Conservation (phyloP, 2,113 vertebrate species). For the Chaetodon trifascialis region DNA sequence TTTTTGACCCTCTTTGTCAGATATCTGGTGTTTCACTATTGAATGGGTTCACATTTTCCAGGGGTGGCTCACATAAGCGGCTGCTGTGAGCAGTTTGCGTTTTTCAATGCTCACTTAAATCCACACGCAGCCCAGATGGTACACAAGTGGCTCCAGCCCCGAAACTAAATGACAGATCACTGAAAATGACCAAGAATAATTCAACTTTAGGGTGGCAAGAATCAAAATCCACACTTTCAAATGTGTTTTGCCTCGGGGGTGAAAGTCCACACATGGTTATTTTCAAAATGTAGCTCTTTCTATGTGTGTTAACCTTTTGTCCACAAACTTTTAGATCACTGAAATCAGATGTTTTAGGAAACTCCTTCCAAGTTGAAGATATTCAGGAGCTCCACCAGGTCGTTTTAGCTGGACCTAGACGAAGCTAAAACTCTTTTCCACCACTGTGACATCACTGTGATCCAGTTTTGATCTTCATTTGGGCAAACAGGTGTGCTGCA, state of each 20-base stretch:
- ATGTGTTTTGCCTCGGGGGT: too few species aligned
- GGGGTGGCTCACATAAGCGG: not conserved
- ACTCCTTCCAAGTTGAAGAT: too few species aligned
- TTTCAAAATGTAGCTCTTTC: not conserved
- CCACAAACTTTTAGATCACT: too few species aligned
- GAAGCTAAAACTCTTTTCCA: not conserved
- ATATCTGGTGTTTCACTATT: not conserved
- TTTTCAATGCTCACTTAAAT: constrained; percentile 5
- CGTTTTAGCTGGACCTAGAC: too few species aligned
- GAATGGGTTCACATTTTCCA: not conserved
- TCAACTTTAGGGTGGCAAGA: not conserved
- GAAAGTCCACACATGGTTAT: too few species aligned
- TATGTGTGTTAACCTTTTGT: not conserved
- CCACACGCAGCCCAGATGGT: not conserved
- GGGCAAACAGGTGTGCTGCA: too few species aligned
- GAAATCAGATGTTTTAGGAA: too few species aligned
- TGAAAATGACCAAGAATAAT: not conserved
- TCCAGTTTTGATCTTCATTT: not conserved
- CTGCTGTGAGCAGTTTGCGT: not conserved
- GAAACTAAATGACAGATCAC: not conserved
- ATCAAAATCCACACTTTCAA: not conserved
- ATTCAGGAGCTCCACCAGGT: too few species aligned
- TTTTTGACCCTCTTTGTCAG: constrained; percentile 7
- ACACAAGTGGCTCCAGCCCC: not conserved
- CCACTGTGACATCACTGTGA: not conserved